phyloP scores from a whole-genome alignment of 2,888 invertebrate genomes.

The Ophraella communa region DNA sequence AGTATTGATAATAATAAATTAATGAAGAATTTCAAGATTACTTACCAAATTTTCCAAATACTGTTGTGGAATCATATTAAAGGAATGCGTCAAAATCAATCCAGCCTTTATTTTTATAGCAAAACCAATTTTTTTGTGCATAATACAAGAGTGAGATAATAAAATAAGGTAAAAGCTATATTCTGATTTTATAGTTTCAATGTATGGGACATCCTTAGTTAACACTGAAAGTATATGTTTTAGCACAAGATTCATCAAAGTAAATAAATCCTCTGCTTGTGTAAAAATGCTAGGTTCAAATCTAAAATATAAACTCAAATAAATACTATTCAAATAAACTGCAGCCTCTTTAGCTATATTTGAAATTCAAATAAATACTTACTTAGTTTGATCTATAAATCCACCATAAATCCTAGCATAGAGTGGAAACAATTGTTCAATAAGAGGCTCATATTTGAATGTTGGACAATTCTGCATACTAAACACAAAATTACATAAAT shows the following conservation, averaged over 20 bases:
- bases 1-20: too few relatives aligned
- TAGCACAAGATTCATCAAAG: constrained; percentile 39
- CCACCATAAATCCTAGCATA: constrained; percentile 44
- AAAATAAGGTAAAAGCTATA: constrained; percentile 42
- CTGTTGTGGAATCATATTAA: constrained; percentile 53
- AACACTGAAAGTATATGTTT: constrained; percentile 43
- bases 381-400: constrained; percentile 42
- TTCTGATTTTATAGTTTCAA: constrained; percentile 33
- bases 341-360: too few relatives aligned
- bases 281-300: not conserved
- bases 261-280: constrained; percentile 34
- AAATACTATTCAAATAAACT: too few relatives aligned
- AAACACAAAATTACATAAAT: constrained; percentile 44
- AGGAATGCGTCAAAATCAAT: constrained; percentile 63
- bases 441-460: constrained; percentile 39
- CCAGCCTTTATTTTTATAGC: constrained; percentile 72
- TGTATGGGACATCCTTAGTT: constrained; percentile 37
- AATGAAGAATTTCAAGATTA: not conserved
- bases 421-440: constrained; percentile 43
- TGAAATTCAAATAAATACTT: constrained; percentile 30
- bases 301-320: too few relatives aligned
- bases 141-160: constrained; percentile 47
- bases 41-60: constrained; percentile 43
- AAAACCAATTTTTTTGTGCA: constrained; percentile 65
- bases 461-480: constrained; percentile 38